phyloP scores from a whole-genome alignment of 1,140 invertebrate species.

The Drosophila oshimai region DNA sequence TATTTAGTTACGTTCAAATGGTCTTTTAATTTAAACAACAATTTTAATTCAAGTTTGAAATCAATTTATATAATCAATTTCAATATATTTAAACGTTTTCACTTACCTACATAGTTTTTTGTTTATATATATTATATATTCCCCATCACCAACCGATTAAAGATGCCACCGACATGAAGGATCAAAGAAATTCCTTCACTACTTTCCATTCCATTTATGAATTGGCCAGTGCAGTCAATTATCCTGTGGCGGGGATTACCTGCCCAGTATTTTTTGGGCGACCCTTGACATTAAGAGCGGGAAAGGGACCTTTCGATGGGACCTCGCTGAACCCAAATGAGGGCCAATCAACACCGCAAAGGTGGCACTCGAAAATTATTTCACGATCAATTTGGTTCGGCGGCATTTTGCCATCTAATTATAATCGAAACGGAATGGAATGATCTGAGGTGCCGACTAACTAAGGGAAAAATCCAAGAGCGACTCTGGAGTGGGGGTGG shows the following conservation, averaged over 20 bases:
- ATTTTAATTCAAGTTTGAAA: too few relatives aligned
- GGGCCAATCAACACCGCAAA: constrained; percentile 67
- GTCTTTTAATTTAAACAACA: too few relatives aligned
- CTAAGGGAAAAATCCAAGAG: constrained; percentile 29
- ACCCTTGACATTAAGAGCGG: neutral
- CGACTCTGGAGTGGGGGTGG: constrained; percentile 16
- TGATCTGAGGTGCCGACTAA: constrained; percentile 29
- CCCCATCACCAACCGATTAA: too few relatives aligned
- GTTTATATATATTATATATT: too few relatives aligned
- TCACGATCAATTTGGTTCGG: constrained; percentile 71
- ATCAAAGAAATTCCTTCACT: constrained; percentile 7
- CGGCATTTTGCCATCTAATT: constrained; percentile 80
- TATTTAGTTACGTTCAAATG: too few relatives aligned
- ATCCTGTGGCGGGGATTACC: neutral
- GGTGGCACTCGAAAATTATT: constrained; percentile 72
- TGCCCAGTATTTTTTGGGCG: too few relatives aligned
- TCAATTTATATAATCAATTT: too few relatives aligned
- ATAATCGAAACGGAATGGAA: constrained; percentile 54
- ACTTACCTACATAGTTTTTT: neutral
- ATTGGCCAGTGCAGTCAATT: neutral
- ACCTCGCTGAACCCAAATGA: constrained; percentile 23
- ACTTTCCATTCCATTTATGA: constrained; percentile 14
- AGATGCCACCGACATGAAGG: neutral
- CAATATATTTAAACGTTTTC: too few relatives aligned
- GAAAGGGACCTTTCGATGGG: constrained; percentile 10